phyloP scores from a whole-genome alignment of 2,113 vertebrate species.

The Syrmaticus mikado region DNA sequence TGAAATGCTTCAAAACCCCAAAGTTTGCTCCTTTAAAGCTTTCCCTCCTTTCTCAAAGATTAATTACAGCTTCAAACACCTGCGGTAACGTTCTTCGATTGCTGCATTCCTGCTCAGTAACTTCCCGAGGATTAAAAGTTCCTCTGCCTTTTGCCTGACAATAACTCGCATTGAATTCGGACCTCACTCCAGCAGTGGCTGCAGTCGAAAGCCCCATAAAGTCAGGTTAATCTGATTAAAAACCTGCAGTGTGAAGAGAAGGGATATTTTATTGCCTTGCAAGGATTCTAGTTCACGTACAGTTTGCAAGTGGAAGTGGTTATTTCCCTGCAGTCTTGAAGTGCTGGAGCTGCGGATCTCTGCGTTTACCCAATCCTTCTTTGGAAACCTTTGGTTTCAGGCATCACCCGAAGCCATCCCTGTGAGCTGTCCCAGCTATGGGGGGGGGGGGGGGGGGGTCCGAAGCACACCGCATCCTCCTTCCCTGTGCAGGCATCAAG shows the following conservation, averaged over 20 bases:
- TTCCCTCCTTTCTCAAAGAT: constrained; percentile 4
- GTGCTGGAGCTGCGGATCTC: neutral
- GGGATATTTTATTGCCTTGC: neutral
- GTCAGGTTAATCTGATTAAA: neutral
- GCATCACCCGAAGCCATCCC: neutral
- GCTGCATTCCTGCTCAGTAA: neutral
- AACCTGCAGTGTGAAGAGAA: neutral
- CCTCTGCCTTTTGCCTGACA: neutral
- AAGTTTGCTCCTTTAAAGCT: constrained; percentile 26
- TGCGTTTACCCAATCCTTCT: accelerated
- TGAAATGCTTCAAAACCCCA: neutral
- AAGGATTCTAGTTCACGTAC: neutral
- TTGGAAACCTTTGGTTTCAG: neutral
- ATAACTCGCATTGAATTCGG: neutral
- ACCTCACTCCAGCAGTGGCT: neutral
- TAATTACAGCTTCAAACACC: constrained; percentile 29
- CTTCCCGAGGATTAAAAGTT: neutral
- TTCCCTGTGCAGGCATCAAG: neutral
- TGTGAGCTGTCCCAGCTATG: neutral
- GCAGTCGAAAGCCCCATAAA: neutral
- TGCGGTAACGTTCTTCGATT: constrained; percentile 9
- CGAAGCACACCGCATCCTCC: neutral
- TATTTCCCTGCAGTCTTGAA: neutral
- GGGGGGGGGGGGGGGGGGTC: too few species aligned
- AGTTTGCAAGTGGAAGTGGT: neutral